Evolutionary conservation across 2,888 invertebrate species (phyloP).

Genomic region (Acronicta leporina): DNA sequence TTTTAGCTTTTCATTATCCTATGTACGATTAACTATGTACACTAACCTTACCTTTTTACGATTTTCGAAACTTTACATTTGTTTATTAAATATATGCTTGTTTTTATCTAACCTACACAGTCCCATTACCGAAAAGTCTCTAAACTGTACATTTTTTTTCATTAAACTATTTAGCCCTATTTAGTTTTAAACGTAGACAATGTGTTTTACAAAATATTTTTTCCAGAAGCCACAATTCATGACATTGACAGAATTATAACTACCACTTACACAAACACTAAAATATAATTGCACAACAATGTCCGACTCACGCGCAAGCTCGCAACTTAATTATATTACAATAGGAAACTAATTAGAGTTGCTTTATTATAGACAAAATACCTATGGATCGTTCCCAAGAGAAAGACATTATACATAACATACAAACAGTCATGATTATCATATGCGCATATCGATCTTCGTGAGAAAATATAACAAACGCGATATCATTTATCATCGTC

Average conservation of each 20-base stretch:
- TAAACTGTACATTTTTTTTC: too few relatives aligned
- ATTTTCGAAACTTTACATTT: too few relatives aligned
- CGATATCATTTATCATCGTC: background rate
- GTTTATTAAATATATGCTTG: too few relatives aligned
- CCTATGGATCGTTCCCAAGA: constrained; percentile 24
- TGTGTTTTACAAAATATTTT: too few relatives aligned
- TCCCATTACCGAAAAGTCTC: too few relatives aligned
- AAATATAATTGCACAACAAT: constrained; percentile 24
- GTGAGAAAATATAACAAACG: constrained; percentile 34
- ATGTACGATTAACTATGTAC: too few relatives aligned
- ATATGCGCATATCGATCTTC: constrained; percentile 15
- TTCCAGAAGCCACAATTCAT: background rate
- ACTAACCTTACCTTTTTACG: too few relatives aligned
- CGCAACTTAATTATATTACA: constrained; percentile 36
- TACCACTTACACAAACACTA: constrained; percentile 16
- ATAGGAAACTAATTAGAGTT: constrained; percentile 41
- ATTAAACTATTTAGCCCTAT: too few relatives aligned
- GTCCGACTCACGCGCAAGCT: constrained; percentile 38
- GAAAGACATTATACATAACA: constrained; percentile 32
- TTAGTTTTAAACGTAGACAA: too few relatives aligned
- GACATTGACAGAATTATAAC: constrained; percentile 1
- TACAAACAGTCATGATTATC: constrained; percentile 25
- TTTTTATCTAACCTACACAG: too few relatives aligned
- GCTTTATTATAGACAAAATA: constrained; percentile 33
- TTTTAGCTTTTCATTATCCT: too few relatives aligned